Conservation (phyloP, 2,113 vertebrate species). For the Macaca nemestrina region DNA sequence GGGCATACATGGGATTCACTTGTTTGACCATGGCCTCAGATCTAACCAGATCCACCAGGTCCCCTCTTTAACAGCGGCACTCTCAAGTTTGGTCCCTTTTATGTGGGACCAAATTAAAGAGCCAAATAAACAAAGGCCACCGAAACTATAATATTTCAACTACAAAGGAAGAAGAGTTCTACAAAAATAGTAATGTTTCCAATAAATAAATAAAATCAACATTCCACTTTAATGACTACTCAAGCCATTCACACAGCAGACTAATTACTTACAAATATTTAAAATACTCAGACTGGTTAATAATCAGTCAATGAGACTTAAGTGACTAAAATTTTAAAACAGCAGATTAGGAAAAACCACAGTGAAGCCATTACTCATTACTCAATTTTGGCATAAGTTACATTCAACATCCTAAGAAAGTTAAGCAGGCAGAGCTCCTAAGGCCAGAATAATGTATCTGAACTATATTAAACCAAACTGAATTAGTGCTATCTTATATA, state of each 20-base stretch:
- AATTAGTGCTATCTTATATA: not conserved
- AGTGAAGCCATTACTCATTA: slow-evolving; percentile 42
- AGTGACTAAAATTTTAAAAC: slow-evolving; percentile 39
- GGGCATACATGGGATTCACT: not conserved
- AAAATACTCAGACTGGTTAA: slow-evolving; percentile 64
- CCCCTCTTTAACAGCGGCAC: not conserved
- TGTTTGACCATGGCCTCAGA: not conserved
- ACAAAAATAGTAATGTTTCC: slow-evolving; percentile 41
- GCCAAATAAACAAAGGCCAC: not conserved
- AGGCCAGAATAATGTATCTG: not conserved
- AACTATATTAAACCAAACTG: not conserved
- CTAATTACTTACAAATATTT: slow-evolving; percentile 68
- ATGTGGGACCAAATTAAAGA: not conserved
- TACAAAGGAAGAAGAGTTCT: not conserved
- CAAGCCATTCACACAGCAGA: slow-evolving; percentile 20
- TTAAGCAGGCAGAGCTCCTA: not conserved
- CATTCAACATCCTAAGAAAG: not conserved
- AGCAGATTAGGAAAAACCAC: slow-evolving; percentile 59
- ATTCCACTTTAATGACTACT: slow-evolving; percentile 55
- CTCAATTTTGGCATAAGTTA: not conserved
- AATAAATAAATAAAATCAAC: slow-evolving; percentile 42
- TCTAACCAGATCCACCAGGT: not conserved
- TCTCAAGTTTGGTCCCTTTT: not conserved
- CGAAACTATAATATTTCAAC: not conserved
- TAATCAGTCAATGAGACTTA: slow-evolving; percentile 58